Conservation (phyloP, 2,113 vertebrate species). For the Buteo buteo region DNA sequence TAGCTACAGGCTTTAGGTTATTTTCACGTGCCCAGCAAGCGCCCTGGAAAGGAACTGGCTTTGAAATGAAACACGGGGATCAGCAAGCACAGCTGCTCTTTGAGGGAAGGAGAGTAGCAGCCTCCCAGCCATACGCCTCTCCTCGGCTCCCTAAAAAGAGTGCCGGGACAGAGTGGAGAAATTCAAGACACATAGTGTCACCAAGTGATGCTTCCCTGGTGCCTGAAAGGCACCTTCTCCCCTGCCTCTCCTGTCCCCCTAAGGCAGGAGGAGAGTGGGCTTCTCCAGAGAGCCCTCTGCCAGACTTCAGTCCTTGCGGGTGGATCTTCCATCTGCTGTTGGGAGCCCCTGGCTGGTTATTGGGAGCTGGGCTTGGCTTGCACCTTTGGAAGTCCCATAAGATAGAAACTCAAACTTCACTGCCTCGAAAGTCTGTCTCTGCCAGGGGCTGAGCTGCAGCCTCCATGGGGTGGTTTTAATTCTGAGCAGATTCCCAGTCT, state of each 20-base stretch:
- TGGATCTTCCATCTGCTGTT: neutral
- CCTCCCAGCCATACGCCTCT: rapidly evolving
- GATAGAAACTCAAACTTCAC: neutral
- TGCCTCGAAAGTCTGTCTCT: neutral
- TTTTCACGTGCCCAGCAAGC: neutral
- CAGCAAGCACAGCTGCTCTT: neutral
- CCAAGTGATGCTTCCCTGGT: neutral
- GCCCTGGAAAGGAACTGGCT: neutral
- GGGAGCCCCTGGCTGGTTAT: neutral
- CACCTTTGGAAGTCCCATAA: neutral
- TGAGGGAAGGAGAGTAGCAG: neutral
- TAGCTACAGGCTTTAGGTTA: neutral
- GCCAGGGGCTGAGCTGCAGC: neutral
- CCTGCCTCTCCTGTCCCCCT: neutral
- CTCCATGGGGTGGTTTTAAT: neutral
- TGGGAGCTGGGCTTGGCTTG: neutral
- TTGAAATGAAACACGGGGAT: neutral
- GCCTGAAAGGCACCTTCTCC: neutral
- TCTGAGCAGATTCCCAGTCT: neutral
- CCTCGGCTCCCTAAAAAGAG: neutral
- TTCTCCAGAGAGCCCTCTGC: neutral
- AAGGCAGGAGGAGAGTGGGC: neutral
- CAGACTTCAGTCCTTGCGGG: neutral
- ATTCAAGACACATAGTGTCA: neutral
- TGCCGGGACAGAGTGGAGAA: neutral